A percentile compares a stretch with the other conserved stretches of the same genome.
Conservation (phyloP, 2,113 vertebrate species). For the Phyllostomus hastatus region DNA sequence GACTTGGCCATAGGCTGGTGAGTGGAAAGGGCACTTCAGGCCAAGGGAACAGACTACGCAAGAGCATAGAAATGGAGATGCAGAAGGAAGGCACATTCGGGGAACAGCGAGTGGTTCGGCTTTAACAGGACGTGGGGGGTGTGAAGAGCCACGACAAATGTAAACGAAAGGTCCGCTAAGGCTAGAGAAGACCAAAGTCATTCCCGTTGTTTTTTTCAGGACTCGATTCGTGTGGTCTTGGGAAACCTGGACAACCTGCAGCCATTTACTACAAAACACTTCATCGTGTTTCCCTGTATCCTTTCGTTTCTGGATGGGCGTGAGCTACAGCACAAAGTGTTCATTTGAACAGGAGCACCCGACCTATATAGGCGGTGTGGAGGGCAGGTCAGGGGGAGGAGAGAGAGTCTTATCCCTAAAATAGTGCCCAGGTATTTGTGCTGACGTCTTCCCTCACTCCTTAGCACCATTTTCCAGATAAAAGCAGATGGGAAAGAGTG, state of each 20-base stretch:
- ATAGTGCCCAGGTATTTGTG: too few species aligned
- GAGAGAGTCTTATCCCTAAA: not conserved
- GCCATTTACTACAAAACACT: conserved; percentile 83
- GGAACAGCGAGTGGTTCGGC: not conserved
- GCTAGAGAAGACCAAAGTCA: not conserved
- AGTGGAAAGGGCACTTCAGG: not conserved
- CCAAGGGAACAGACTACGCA: not conserved
- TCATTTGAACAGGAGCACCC: not conserved
- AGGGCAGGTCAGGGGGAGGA: not conserved
- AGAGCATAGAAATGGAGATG: not conserved
- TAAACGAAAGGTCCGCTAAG: not conserved
- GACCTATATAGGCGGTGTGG: not conserved
- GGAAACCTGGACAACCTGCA: conserved; percentile 81
- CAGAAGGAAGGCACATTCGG: not conserved
- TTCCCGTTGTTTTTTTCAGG: conserved; percentile 69
- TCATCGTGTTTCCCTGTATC: conserved; percentile 85
- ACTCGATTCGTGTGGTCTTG: conserved; percentile 81
- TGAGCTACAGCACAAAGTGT: not conserved
- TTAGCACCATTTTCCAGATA: conserved; percentile 72
- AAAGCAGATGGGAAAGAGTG: conserved; percentile 77
- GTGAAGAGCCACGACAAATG: not conserved
- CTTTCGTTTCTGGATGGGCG: conserved; percentile 69
- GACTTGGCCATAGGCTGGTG: not conserved
- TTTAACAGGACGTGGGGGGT: not conserved
- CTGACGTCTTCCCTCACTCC: not conserved